A percentile compares a stretch with the other conserved stretches of the same genome.
These are phyloP conservation scores for Saccopteryx leptura DNA, from an alignment of 2,113 vertebrate species.

Conservation along the genomic window DNA sequence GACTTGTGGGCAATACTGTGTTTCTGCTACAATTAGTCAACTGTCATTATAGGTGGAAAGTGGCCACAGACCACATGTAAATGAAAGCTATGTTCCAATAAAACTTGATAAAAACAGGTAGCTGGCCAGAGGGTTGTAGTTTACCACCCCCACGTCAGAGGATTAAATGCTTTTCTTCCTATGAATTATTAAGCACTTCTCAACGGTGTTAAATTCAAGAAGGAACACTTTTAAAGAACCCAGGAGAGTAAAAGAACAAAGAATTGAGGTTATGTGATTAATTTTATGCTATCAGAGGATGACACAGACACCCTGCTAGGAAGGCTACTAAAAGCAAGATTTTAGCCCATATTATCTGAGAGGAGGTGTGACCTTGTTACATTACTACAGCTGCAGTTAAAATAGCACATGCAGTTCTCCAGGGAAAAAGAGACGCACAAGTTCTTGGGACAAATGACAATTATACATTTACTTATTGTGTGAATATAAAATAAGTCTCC, in stretches of 20 bases:
- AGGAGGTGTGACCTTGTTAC: background rate
- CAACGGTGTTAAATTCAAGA: conserved; percentile 35
- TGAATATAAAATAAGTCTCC: background rate
- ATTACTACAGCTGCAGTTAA: background rate
- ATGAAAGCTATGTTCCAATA: background rate
- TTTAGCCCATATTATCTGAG: background rate
- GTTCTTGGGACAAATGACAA: background rate
- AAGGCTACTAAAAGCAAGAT: background rate
- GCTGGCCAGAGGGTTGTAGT: background rate
- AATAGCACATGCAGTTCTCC: conserved; percentile 31
- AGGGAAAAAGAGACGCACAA: background rate
- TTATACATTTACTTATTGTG: background rate
- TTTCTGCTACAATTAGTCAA: background rate
- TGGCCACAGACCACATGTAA: background rate
- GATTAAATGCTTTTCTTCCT: conserved; percentile 23
- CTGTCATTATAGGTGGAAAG: conserved; percentile 14
- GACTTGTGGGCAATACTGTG: background rate
- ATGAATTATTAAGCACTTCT: conserved; percentile 56
- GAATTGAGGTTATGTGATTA: background rate
- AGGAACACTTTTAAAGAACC: conserved; percentile 34
- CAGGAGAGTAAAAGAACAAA: background rate
- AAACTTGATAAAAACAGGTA: conserved; percentile 20
- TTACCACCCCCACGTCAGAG: background rate
- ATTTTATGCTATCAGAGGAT: background rate
- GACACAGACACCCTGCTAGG: background rate